Evolutionary conservation across 2,113 vertebrate genomes (phyloP), one percentile per base, ranked within the genome.

Genomic region (Pomatorhinus ruficollis): DNA sequence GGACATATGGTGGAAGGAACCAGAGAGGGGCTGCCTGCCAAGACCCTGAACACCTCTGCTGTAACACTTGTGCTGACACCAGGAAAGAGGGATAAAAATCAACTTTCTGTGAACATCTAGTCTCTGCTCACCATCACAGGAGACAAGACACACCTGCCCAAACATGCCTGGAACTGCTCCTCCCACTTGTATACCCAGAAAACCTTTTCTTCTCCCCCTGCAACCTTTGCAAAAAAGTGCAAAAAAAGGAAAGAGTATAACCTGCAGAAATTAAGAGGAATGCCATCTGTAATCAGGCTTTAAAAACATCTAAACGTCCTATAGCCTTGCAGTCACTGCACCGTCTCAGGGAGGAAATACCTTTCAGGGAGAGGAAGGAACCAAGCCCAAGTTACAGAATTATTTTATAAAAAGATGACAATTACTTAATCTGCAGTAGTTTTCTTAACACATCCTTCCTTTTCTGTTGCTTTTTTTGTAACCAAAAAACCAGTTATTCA

Each of bases 371-470:
- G 80, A 95, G 96, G 96, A 97, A 97, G 95, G 96, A 97, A 97
- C 96, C 3, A 7, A 95, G 83, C 91, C 89, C 83, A 97, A 92
- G 91, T 75, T 75, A 81, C 83, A 95, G 72, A 93, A 96, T 75
- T 89, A 95, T 84, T 96, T 95, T 97, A 81, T 70, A 90, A 97
- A 95, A 87, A 90, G 50, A 96, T 0, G 56, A 96, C 95, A 95
- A 96, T 96, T 95, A 95, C 93, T 96, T 97, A 90, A 96, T 87
- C 94, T 83, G 71, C 2, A 2, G 69, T 52, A 92, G 80, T 95
- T 93, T 93, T 96, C 86, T 95, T 89, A 92, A 93, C 76, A 97
- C 91, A 97, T 97, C 96, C 96, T 97, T 97, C 96, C 96, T 97
- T 89, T 96, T 92, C 86, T 95, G 87, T 72, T 96, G 81, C 89